Evolutionary conservation across 2,888 invertebrate species (phyloP).

Genomic region (Leptinotarsa rubiginosa): DNA sequence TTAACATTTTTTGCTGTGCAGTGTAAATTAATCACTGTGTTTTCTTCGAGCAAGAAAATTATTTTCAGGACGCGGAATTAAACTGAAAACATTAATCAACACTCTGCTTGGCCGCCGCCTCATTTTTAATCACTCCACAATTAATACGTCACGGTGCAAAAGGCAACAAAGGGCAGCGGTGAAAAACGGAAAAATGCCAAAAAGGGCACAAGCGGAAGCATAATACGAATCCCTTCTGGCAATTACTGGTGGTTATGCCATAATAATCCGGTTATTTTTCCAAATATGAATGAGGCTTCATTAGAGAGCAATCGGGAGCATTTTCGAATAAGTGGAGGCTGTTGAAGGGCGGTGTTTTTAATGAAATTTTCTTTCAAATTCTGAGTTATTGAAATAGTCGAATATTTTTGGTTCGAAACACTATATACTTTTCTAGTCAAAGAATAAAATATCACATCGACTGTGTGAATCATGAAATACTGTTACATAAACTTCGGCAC

Average conservation of each 20-base stretch:
- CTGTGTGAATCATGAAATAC: too few species aligned
- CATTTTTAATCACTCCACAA: constrained; percentile 15
- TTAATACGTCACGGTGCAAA: background rate
- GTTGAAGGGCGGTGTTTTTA: background rate
- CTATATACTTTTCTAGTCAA: too few species aligned
- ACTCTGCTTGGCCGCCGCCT: background rate
- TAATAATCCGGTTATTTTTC: constrained; percentile 44
- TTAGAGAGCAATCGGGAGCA: background rate
- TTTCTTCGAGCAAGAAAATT: constrained; percentile 4
- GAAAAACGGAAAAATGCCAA: background rate
- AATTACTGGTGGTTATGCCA: constrained; percentile 42
- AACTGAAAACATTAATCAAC: constrained; percentile 17
- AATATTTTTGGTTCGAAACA: too few species aligned
- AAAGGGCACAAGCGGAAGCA: constrained; percentile 18
- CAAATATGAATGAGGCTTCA: constrained; percentile 39
- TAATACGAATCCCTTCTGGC: constrained; percentile 35
- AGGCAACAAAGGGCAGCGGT: constrained; percentile 2
- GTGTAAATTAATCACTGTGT: constrained; percentile 2
- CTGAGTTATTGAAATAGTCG: background rate
- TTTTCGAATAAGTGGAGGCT: background rate
- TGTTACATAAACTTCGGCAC: too few species aligned
- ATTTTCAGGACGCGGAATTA: constrained; percentile 7
- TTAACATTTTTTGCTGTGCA: constrained; percentile 4
- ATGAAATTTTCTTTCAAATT: background rate
- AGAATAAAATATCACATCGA: too few species aligned